These are phyloP conservation scores for Lamprologus tigripictilis DNA, from an alignment of 2,113 vertebrate genomes.

Conservation along the genomic window DNA sequence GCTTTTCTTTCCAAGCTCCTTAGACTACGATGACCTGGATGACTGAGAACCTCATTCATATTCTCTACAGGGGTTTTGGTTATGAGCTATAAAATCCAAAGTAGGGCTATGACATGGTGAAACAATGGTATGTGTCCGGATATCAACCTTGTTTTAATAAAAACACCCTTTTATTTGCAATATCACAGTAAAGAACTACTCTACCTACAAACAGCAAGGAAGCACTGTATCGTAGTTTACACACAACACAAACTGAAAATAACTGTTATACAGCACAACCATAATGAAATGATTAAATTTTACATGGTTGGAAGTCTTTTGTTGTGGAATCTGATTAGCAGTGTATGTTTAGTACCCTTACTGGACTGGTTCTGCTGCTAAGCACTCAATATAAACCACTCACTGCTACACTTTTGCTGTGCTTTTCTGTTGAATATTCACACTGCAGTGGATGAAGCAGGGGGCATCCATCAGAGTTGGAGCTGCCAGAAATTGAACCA, in stretches of 20 bases:
- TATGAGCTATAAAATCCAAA: background rate
- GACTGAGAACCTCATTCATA: background rate
- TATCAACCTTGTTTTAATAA: background rate
- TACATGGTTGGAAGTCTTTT: background rate
- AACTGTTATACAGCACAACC: background rate
- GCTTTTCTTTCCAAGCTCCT: background rate
- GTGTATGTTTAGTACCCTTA: background rate
- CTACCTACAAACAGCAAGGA: background rate
- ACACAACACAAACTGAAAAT: background rate
- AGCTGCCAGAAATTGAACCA: background rate
- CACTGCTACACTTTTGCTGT: background rate
- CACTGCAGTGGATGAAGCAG: background rate
- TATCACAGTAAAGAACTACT: background rate
- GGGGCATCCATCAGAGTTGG: accelerated
- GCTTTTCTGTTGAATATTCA: background rate
- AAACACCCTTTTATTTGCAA: background rate
- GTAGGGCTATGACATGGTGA: background rate
- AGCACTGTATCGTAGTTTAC: accelerated
- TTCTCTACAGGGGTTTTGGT: background rate
- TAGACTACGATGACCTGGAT: background rate
- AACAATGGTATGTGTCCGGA: background rate
- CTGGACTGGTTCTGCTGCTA: background rate
- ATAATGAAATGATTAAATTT: background rate
- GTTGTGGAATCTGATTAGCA: background rate
- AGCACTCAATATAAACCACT: background rate